phyloP scores from a whole-genome alignment of 2,888 invertebrate species.

The Marronus borbonicus region DNA sequence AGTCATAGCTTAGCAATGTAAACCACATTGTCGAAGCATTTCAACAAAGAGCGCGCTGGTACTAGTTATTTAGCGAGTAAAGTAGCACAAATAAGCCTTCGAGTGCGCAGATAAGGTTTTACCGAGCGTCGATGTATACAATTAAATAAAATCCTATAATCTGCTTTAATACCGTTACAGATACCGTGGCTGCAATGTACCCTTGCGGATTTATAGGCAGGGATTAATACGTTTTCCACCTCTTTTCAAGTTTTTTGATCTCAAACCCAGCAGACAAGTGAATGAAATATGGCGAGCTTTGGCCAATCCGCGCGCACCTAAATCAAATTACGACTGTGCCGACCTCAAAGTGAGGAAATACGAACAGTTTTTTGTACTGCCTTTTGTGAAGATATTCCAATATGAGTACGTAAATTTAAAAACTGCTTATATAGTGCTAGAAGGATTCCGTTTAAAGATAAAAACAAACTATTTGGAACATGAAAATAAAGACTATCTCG shows the following conservation, averaged over 20 bases:
- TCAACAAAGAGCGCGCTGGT: no score
- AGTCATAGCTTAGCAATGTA: no score
- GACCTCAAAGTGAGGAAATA: conserved; percentile 7
- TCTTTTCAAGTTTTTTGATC: conserved; percentile 24
- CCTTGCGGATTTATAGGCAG: conserved; percentile 31
- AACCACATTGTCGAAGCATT: no score
- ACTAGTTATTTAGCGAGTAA: no score
- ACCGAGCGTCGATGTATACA: background rate
- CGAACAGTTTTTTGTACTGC: background rate
- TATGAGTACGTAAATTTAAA: no score
- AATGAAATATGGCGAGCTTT: conserved; percentile 26
- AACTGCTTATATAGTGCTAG: no score
- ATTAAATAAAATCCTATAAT: conserved; percentile 42
- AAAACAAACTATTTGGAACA: no score
- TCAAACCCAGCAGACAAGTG: conserved; percentile 8
- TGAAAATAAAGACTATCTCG: no score
- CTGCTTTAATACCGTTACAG: conserved; percentile 37
- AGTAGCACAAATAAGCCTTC: conserved; percentile 7
- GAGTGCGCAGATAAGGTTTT: background rate
- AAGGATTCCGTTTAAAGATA: no score
- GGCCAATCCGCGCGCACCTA: background rate
- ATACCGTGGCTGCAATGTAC: conserved; percentile 17
- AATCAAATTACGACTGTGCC: conserved; percentile 5
- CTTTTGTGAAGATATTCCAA: background rate
- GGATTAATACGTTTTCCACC: conserved; percentile 9